A percentile compares a stretch with the other conserved stretches of the same genome.
Conservation (phyloP, 2,113 vertebrate species). For the Tragelaphus scriptus region DNA sequence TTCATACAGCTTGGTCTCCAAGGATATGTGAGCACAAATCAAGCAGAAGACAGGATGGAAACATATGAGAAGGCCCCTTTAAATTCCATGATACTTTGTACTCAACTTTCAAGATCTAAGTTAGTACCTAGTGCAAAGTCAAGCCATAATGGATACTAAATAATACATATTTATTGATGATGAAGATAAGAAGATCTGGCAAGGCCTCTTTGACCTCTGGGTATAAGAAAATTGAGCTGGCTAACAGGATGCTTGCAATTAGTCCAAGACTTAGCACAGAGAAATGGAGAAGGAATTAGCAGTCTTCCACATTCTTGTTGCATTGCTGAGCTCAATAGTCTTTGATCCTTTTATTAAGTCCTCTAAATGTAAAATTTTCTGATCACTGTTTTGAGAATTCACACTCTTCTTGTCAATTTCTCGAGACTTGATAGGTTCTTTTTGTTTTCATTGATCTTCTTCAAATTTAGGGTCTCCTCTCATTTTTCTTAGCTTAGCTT, state of each 20-base stretch:
- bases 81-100: neutral
- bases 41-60: neutral
- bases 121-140: neutral
- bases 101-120: neutral
- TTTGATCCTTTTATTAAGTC: conserved; percentile 9
- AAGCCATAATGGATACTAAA: conserved; percentile 45
- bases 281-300: neutral
- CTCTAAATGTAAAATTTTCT: neutral
- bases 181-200: conserved; percentile 46
- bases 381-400: neutral
- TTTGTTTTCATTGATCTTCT: conserved; percentile 20
- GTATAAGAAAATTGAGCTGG: conserved; percentile 30
- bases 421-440: conserved; percentile 11
- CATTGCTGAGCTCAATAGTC: neutral
- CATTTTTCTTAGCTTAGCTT: conserved; percentile 13
- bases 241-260: conserved; percentile 10
- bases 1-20: neutral
- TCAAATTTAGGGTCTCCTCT: conserved; percentile 8
- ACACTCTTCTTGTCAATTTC: neutral
- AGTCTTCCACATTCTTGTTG: neutral
- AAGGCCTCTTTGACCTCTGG: conserved; percentile 50
- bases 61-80: neutral
- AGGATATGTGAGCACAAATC: neutral
- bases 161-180: conserved; percentile 67
- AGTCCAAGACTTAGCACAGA: neutral